Evolutionary conservation across 2,113 vertebrate species (phyloP).

Genomic region (Bolborhynchus lineola): DNA sequence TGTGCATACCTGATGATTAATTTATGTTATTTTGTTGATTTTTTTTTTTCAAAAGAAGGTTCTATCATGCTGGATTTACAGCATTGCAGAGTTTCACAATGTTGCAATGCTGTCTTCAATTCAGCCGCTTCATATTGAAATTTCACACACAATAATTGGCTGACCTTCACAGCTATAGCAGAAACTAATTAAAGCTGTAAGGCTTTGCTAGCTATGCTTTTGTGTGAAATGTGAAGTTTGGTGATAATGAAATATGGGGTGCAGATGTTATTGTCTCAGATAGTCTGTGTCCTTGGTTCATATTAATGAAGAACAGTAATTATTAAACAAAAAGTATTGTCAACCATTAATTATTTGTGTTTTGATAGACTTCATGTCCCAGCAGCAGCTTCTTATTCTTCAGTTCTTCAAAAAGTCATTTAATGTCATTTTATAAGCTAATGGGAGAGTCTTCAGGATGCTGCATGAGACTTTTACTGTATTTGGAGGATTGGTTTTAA

Average conservation of each 20-base stretch:
- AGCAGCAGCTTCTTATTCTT: conserved; percentile 30
- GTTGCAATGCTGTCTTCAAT: conserved; percentile 75
- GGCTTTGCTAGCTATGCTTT: conserved; percentile 85
- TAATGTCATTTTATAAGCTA: conserved; percentile 40
- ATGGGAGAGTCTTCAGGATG: neutral
- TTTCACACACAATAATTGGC: conserved; percentile 96
- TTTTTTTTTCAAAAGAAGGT: neutral
- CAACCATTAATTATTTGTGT: conserved; percentile 75
- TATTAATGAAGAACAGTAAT: conserved; percentile 79
- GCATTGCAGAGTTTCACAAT: conserved; percentile 57
- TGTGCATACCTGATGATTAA: conserved; percentile 68
- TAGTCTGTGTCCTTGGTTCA: conserved; percentile 78
- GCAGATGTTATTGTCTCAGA: conserved; percentile 82
- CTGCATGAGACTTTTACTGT: conserved; percentile 4
- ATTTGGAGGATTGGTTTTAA: conserved; percentile 7
- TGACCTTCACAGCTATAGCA: conserved; percentile 97
- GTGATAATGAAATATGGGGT: conserved; percentile 95
- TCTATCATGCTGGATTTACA: conserved; percentile 65
- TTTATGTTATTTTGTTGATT: conserved; percentile 63
- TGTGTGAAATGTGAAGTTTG: conserved; percentile 92
- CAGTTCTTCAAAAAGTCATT: conserved; percentile 61
- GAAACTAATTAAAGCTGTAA: conserved; percentile 98
- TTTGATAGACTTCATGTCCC: conserved; percentile 68
- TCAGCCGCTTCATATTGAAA: conserved; percentile 85
- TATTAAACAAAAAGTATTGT: conserved; percentile 79